Evolutionary conservation across 2,113 vertebrate genomes (phyloP), one percentile per base, ranked within the genome.

Genomic region (Dendropsophus ebraccatus): DNA sequence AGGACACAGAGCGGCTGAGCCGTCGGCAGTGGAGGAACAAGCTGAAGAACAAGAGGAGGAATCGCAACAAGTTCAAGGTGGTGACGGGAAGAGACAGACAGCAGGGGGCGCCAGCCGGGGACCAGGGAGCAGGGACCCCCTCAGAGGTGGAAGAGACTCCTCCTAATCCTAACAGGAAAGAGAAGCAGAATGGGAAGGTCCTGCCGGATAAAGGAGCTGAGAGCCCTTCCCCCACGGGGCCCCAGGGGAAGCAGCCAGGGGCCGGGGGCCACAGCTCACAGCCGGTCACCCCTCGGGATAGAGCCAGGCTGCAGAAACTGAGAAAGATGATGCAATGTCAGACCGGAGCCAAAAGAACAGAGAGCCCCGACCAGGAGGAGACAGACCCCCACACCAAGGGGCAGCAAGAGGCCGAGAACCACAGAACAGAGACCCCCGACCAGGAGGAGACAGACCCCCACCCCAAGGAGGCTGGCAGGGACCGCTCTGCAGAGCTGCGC

Each of bases 401-500:
- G 21, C 11, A 4, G 16, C 45, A 60, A 30, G 76, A 83, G 5
- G 93, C 9, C 28, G 25, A 94, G 65, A 23, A 23, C 19, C 41
- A 37, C 25, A n/a, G n/a, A n/a, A n/a, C n/a, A n/a, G n/a, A n/a
- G n/a, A n/a, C n/a, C n/a, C n/a, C n/a, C n/a, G n/a, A n/a, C n/a
- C n/a, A n/a, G n/a, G n/a, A n/a, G n/a, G n/a, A n/a, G n/a, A n/a
- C n/a, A n/a, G n/a, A n/a, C n/a, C n/a, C n/a, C n/a, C n/a, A n/a
- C n/a, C n/a, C n/a, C n/a, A n/a, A n/a, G n/a, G n/a, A 35, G 5
- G 50, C 54, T 1, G 9, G 0, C 2, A 8, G 5, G 7, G 52
- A 79, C 28, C 91, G 90, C 72, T 94, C 95, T 0, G 82, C 88
- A 21, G 73, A 25, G 17, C 89, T 98, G 62, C 92, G 96, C 84